Evolutionary conservation across 2,797 vertebrate genomes (phyloP).

Genomic region (Xerus rutilus): DNA sequence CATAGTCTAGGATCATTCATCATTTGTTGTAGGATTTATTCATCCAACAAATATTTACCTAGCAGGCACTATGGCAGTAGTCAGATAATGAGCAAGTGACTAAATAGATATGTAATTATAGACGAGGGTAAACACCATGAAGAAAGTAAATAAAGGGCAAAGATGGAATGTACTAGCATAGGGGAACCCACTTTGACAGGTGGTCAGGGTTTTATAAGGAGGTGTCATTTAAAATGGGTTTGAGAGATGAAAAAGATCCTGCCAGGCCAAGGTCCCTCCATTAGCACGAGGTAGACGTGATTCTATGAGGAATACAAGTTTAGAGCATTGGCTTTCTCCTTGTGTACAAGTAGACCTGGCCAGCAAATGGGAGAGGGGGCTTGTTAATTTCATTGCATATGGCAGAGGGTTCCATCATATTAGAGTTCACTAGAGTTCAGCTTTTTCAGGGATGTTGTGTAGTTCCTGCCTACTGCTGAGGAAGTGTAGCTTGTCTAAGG

Average conservation of each 20-base stretch:
- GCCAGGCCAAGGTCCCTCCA: not conserved
- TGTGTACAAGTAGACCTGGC: not conserved
- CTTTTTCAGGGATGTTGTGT: not conserved
- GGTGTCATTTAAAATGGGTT: not conserved
- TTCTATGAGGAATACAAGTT: not conserved
- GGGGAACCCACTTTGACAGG: too few species aligned
- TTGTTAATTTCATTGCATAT: not conserved
- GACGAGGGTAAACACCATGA: not conserved
- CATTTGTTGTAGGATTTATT: not conserved
- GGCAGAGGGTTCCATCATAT: not conserved
- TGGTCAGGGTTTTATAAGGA: not conserved
- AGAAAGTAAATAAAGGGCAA: not conserved
- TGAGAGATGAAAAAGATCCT: not conserved
- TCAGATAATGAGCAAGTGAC: not conserved
- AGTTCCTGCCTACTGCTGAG: not conserved
- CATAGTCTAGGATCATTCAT: not conserved
- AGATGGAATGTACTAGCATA: not conserved
- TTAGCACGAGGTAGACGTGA: not conserved
- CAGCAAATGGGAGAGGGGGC: not conserved
- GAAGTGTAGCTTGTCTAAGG: not conserved
- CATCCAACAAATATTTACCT: not conserved
- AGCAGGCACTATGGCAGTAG: not conserved
- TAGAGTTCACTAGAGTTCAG: not conserved
- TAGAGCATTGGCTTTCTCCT: not conserved
- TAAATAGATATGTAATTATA: not conserved